Percentiles rank a stretch among this genome's conserved stretches.
Evolutionary conservation across 2,888 invertebrate genomes (phyloP).

Genomic region (Eubasilissa splendida): DNA sequence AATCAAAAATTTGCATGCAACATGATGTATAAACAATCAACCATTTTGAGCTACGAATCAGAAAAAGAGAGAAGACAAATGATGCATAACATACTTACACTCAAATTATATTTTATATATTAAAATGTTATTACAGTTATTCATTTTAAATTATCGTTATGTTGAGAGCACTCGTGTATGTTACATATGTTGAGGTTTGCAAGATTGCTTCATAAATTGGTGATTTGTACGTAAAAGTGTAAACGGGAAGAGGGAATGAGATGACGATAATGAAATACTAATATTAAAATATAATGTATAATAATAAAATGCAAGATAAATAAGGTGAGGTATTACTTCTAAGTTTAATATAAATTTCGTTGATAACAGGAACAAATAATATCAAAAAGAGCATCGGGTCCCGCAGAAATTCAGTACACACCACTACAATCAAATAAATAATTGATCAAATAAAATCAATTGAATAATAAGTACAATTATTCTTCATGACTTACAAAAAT

Average conservation of each 20-base stretch:
- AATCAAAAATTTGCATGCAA: background rate
- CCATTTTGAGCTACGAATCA: background rate
- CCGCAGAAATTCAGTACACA: background rate
- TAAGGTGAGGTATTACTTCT: constrained; percentile 37
- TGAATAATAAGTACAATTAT: constrained; percentile 9
- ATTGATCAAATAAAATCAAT: constrained; percentile 21
- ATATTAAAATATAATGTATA: background rate
- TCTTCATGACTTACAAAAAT: constrained; percentile 29
- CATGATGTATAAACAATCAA: background rate
- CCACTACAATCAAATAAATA: constrained; percentile 28
- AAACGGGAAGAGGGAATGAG: background rate
- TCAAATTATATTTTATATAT: too few species aligned
- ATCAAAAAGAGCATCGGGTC: constrained; percentile 26
- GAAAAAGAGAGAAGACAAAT: too few species aligned
- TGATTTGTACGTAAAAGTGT: constrained; percentile 4
- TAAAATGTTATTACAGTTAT: too few species aligned
- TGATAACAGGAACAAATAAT: constrained; percentile 52
- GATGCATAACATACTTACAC: too few species aligned
- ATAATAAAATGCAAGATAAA: constrained; percentile 36
- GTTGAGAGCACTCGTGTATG: too few species aligned
- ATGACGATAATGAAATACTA: constrained; percentile 1
- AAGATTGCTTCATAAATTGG: background rate
- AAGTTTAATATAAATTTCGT: constrained; percentile 46
- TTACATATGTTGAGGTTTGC: too few species aligned
- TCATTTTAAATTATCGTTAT: too few species aligned